Conservation (phyloP, 2,113 vertebrate genomes). For the Calidris pygmaea region DNA sequence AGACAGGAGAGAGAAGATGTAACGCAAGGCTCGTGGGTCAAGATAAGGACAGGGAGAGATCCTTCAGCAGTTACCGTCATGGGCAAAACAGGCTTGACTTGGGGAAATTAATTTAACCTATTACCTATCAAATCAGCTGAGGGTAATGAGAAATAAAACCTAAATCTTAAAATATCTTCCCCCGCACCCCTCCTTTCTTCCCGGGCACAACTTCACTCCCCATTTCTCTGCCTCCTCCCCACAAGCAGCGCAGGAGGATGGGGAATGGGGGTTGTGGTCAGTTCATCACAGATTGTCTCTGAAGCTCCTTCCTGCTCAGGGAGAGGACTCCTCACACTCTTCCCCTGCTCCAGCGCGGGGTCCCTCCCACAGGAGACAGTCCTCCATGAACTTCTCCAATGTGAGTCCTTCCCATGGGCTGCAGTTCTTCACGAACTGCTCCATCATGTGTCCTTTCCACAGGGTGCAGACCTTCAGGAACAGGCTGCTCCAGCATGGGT, state of each 20-base stretch:
- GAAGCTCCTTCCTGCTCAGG: too few relatives aligned
- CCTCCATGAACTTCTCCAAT: neutral
- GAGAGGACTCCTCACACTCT: too few relatives aligned
- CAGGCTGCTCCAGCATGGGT: neutral
- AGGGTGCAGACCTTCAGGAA: neutral
- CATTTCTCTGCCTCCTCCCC: neutral
- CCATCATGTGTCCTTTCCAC: neutral
- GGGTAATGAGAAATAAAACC: neutral
- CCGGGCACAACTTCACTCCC: neutral
- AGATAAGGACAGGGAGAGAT: neutral
- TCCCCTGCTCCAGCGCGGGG: too few relatives aligned
- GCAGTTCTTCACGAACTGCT: neutral
- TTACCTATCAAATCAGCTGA: neutral
- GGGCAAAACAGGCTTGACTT: neutral
- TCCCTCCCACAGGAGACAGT: neutral
- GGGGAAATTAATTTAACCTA: neutral
- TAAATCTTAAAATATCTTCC: neutral
- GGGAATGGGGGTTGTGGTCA: neutral
- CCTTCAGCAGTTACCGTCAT: accelerated
- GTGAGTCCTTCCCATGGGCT: neutral
- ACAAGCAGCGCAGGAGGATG: neutral
- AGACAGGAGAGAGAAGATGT: neutral
- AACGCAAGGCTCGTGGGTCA: neutral
- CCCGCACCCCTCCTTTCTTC: neutral
- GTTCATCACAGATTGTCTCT: too few relatives aligned